Conservation (phyloP, 1,140 invertebrate genomes). For the Eumaeus atala region DNA sequence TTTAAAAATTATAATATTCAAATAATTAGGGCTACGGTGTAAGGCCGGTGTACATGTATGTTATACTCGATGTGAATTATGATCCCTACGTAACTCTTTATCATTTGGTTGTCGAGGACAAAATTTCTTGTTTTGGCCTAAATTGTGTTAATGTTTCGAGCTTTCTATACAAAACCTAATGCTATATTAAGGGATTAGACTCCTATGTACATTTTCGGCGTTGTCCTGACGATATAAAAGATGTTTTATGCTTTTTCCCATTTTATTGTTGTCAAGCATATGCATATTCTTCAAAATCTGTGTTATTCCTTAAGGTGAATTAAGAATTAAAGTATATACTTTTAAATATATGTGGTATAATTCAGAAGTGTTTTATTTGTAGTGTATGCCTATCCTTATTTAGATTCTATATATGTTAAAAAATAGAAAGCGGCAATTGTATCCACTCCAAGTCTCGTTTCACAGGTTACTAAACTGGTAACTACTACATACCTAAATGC, state of each 20-base stretch:
- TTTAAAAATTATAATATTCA: slow-evolving; percentile 22
- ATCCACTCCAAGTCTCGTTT: too few relatives aligned
- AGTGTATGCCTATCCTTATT: background rate
- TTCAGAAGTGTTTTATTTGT: slow-evolving; percentile 12
- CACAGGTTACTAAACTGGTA: too few relatives aligned
- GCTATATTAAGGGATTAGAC: background rate
- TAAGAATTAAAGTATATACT: slow-evolving; percentile 35
- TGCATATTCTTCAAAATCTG: slow-evolving; percentile 30
- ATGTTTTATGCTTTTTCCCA: slow-evolving; percentile 9
- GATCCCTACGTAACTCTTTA: slow-evolving; percentile 11
- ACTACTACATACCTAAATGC: too few relatives aligned
- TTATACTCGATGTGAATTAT: slow-evolving; percentile 16
- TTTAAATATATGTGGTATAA: slow-evolving; percentile 39
- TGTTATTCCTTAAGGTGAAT: slow-evolving; percentile 33
- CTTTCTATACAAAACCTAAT: slow-evolving; percentile 6
- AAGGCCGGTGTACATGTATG: slow-evolving; percentile 19
- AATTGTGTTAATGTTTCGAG: slow-evolving; percentile 8
- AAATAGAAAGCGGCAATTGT: too few relatives aligned
- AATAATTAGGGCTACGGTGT: slow-evolving; percentile 16
- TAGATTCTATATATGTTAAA: too few relatives aligned
- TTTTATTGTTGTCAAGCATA: slow-evolving; percentile 12
- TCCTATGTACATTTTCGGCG: background rate
- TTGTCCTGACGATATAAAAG: slow-evolving; percentile 7
- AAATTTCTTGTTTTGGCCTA: slow-evolving; percentile 9
- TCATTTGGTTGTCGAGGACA: slow-evolving; percentile 6